Evolutionary conservation across 2,113 vertebrate species (phyloP).

Genomic region (Eira barbara): DNA sequence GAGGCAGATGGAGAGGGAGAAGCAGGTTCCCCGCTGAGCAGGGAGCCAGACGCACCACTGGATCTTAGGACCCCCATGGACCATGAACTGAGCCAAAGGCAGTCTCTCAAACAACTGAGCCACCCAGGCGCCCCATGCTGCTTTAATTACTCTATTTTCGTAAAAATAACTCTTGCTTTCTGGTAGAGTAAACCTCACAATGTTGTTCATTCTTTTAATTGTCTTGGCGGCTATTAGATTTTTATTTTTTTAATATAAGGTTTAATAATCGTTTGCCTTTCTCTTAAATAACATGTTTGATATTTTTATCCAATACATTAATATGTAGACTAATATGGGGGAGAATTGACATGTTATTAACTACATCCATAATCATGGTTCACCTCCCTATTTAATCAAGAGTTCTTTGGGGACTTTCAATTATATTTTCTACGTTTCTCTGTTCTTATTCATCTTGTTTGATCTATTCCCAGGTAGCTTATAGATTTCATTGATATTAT

Average conservation of each 20-base stretch:
- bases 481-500: neutral
- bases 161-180: neutral
- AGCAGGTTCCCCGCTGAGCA: no score
- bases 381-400: neutral
- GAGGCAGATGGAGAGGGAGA: no score
- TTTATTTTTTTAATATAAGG: neutral
- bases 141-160: neutral
- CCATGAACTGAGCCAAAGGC: no score
- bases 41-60: no score
- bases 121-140: fast-evolving
- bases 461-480: neutral
- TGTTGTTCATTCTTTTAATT: neutral
- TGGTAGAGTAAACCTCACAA: neutral
- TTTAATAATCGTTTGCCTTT: neutral
- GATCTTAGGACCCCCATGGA: no score
- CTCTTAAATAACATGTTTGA: neutral
- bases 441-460: neutral
- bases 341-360: neutral
- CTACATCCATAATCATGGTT: neutral
- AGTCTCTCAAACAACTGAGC: no score
- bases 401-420: neutral
- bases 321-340: neutral
- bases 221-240: neutral
- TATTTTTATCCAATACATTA: neutral
- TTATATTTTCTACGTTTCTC: neutral